These are phyloP conservation scores for Brachionus manjavacas DNA, from an alignment of 1,140 invertebrate genomes.

Conservation along the genomic window DNA sequence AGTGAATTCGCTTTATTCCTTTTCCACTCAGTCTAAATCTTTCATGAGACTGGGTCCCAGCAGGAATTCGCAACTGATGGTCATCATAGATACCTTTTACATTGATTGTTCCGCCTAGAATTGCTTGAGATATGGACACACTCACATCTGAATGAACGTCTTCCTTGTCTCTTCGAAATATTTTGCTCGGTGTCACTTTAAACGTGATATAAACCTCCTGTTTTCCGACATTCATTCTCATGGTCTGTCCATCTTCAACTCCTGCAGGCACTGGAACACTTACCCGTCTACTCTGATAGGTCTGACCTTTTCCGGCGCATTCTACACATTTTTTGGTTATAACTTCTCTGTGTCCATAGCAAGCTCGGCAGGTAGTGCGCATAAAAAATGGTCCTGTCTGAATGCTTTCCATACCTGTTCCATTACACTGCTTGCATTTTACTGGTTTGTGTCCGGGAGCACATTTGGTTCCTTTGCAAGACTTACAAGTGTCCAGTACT, in stretches of 20 bases:
- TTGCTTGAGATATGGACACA: slow-evolving; percentile 72
- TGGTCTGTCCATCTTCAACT: slow-evolving; percentile 90
- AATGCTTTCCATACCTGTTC: slow-evolving; percentile 77
- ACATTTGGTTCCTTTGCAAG: slow-evolving; percentile 75
- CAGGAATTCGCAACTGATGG: slow-evolving; percentile 77
- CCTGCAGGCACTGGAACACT: slow-evolving; percentile 92
- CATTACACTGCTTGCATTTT: slow-evolving; percentile 85
- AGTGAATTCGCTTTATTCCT: slow-evolving; percentile 84
- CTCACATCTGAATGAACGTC: slow-evolving; percentile 72
- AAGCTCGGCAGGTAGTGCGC: slow-evolving; percentile 87
- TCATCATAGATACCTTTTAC: slow-evolving; percentile 92
- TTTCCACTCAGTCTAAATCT: slow-evolving; percentile 76
- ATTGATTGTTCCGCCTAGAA: slow-evolving; percentile 83
- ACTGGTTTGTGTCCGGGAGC: slow-evolving; percentile 81
- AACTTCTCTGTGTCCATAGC: slow-evolving; percentile 76
- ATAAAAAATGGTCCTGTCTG: slow-evolving; percentile 83
- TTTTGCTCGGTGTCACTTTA: slow-evolving; percentile 76
- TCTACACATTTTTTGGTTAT: slow-evolving; percentile 86
- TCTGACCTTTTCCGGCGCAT: slow-evolving; percentile 86
- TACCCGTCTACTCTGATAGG: slow-evolving; percentile 79
- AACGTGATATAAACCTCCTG: slow-evolving; percentile 85
- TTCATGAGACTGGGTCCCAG: slow-evolving; percentile 86
- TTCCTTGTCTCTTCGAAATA: slow-evolving; percentile 83
- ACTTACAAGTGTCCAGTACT: slow-evolving; percentile 82
- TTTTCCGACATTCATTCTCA: slow-evolving; percentile 84